phyloP scores from a whole-genome alignment of 2,113 vertebrate species.

The Gadus macrocephalus region DNA sequence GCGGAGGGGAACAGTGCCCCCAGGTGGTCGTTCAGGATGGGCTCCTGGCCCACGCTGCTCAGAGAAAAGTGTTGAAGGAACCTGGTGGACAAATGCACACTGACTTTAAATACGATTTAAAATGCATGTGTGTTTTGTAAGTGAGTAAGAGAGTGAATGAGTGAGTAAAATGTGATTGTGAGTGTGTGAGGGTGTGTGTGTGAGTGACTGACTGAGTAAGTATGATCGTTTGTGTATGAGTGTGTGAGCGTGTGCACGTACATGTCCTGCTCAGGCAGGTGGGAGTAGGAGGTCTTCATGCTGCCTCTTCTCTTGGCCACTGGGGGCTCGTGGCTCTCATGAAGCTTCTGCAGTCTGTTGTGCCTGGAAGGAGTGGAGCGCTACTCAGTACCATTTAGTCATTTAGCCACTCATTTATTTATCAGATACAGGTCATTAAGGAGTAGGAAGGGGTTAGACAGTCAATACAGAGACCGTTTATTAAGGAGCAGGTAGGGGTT shows the following conservation, averaged over 20 bases:
- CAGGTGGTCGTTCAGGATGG: conserved; percentile 81
- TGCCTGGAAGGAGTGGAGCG: conserved; percentile 66
- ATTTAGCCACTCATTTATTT: too few species aligned
- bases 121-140: background rate
- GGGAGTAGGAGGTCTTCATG: conserved; percentile 72
- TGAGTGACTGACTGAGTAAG: too few species aligned
- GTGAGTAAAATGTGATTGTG: too few species aligned
- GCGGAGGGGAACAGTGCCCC: conserved; percentile 75
- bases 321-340: conserved; percentile 70
- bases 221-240: conserved; percentile 5
- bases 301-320: conserved; percentile 73
- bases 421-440: too few species aligned
- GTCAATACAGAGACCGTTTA: too few species aligned
- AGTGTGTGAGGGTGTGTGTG: background rate
- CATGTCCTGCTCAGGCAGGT: conserved; percentile 81
- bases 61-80: conserved; percentile 86
- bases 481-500: too few species aligned
- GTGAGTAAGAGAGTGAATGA: too few species aligned
- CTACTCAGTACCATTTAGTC: too few species aligned
- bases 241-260: conserved; percentile 54
- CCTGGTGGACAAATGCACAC: conserved; percentile 60
- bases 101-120: too few species aligned
- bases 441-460: too few species aligned
- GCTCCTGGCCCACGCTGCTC: conserved; percentile 80
- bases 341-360: conserved; percentile 77